Percentiles rank a stretch among this genome's conserved stretches.
Conservation (phyloP, 2,113 vertebrate genomes). For the Mobula birostris region DNA sequence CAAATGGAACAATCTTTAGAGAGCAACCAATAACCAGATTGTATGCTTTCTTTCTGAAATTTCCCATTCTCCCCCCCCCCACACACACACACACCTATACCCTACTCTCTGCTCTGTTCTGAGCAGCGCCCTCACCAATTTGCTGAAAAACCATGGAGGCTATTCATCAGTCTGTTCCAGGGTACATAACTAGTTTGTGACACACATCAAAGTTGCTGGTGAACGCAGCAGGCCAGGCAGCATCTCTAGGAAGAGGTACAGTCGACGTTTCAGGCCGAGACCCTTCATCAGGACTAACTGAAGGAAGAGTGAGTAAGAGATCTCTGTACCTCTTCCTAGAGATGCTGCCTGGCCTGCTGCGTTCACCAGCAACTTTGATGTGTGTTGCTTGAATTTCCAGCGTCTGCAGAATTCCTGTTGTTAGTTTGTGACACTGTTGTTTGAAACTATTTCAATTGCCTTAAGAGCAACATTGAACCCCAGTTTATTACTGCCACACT, state of each 20-base stretch:
- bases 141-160: neutral
- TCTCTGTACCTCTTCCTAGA: no score
- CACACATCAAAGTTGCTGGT: neutral
- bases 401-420: no score
- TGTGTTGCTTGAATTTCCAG: no score
- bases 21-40: neutral
- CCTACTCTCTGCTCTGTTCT: neutral
- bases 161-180: neutral
- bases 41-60: neutral
- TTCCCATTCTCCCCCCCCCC: neutral
- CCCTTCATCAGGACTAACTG: no score
- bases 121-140: neutral
- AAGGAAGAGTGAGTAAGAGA: no score
- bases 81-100: no score
- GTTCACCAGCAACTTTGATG: no score
- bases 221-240: no score
- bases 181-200: neutral
- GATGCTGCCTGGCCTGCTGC: no score
- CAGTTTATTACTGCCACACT: neutral
- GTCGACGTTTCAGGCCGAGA: no score
- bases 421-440: neutral
- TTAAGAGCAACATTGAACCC: neutral
- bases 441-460: neutral
- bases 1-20: neutral
- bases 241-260: no score